Evolutionary conservation across 2,797 vertebrate genomes (phyloP).

Genomic region (Argyrosomus regius): DNA sequence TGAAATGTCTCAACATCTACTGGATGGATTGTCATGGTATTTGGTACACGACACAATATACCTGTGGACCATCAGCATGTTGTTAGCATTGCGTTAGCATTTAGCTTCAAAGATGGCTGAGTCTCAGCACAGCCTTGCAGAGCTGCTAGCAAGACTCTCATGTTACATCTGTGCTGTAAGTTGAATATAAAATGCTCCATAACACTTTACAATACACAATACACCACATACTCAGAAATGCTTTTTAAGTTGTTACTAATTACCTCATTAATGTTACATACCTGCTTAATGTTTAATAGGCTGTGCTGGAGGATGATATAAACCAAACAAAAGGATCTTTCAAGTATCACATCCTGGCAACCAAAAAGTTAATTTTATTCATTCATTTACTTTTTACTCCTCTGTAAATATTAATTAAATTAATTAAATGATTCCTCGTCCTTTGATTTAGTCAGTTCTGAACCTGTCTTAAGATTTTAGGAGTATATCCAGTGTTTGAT

Average conservation of each 20-base stretch:
- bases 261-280: conserved; percentile 9
- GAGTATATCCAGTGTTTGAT: background rate
- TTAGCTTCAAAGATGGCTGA: background rate
- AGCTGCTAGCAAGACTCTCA: background rate
- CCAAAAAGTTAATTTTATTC: background rate
- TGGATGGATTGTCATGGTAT: background rate
- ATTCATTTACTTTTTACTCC: background rate
- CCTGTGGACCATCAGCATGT: background rate
- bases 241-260: conserved; percentile 8
- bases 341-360: background rate
- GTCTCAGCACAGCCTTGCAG: background rate
- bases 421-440: background rate
- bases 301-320: no score
- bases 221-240: background rate
- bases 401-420: background rate
- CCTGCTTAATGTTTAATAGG: background rate
- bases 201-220: background rate
- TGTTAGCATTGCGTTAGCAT: background rate
- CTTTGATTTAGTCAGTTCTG: background rate
- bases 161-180: background rate
- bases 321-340: background rate
- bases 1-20: background rate
- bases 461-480: background rate
- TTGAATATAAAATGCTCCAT: background rate
- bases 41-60: no score